Conservation (phyloP, 23 tunicate species). For the Aplidium turbinatum region DNA sequence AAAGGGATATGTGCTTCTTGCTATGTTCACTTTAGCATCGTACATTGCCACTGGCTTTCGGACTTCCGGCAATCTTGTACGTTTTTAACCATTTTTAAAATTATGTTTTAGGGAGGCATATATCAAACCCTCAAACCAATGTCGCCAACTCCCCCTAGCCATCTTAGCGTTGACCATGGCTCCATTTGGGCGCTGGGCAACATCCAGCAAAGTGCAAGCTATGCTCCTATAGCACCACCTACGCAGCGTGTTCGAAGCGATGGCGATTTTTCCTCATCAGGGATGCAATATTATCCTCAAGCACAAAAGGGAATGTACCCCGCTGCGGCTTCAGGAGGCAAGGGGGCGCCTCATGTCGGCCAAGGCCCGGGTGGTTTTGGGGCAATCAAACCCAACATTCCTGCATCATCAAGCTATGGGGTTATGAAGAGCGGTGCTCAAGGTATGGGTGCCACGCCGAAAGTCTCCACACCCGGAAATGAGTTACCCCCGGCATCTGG, state of each 20-base stretch:
- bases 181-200: conserved; percentile 18
- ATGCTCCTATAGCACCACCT: conserved; percentile 66
- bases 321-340: conserved; percentile 24
- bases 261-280: conserved; percentile 2
- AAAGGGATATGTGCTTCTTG: too few relatives aligned
- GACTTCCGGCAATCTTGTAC: neutral
- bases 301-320: conserved; percentile 4
- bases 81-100: neutral
- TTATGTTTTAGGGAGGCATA: neutral
- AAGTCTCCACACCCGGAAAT: conserved; percentile 40
- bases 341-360: conserved; percentile 43
- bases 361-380: conserved; percentile 36
- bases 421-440: conserved; percentile 25
- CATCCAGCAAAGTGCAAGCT: conserved; percentile 19
- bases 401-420: conserved; percentile 33
- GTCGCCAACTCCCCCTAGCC: conserved; percentile 38
- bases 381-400: conserved; percentile 36
- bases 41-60: neutral
- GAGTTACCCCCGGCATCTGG: conserved; percentile 23
- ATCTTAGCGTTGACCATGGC: conserved; percentile 34
- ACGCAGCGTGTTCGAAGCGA: conserved; percentile 40
- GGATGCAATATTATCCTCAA: conserved; percentile 38
- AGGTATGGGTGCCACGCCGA: conserved; percentile 58
- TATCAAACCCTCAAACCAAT: conserved; percentile 29
- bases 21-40: too few relatives aligned